phyloP scores from a whole-genome alignment of 53 echinoderm and acorn worm genomes.

The Paelopatides confundens region DNA sequence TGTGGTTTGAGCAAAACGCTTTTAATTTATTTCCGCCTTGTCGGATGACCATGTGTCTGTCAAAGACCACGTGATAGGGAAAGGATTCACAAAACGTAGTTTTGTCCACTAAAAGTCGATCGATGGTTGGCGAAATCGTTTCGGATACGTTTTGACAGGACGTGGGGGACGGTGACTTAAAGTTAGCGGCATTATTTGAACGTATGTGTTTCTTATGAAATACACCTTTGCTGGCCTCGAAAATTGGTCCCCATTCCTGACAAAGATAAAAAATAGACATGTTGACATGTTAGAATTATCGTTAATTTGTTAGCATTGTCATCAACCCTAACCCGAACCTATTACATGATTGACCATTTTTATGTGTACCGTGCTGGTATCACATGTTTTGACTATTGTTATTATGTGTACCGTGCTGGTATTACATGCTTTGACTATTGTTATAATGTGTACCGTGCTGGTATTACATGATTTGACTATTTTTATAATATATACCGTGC shows the following conservation, averaged over 20 bases:
- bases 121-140: neutral
- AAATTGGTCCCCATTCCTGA: constrained; percentile 72
- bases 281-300: too few relatives aligned
- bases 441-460: too few relatives aligned
- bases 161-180: neutral
- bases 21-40: constrained; percentile 74
- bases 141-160: too few relatives aligned
- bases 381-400: too few relatives aligned
- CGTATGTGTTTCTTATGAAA: neutral
- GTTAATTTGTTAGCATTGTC: too few relatives aligned
- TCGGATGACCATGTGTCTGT: constrained; percentile 62
- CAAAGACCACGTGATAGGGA: constrained; percentile 90
- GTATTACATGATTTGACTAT: too few relatives aligned
- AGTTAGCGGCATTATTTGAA: neutral
- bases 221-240: constrained; percentile 35
- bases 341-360: too few relatives aligned
- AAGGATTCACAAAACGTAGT: constrained; percentile 80
- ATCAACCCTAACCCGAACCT: too few relatives aligned
- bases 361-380: too few relatives aligned
- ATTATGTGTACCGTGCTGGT: too few relatives aligned
- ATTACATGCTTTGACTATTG: too few relatives aligned
- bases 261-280: neutral
- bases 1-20: neutral
- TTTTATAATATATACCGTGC: too few relatives aligned
- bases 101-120: constrained; percentile 63